These are phyloP conservation scores for Rousettus madagascariensis DNA, from an alignment of 2,797 vertebrate genomes.

Conservation along the genomic window DNA sequence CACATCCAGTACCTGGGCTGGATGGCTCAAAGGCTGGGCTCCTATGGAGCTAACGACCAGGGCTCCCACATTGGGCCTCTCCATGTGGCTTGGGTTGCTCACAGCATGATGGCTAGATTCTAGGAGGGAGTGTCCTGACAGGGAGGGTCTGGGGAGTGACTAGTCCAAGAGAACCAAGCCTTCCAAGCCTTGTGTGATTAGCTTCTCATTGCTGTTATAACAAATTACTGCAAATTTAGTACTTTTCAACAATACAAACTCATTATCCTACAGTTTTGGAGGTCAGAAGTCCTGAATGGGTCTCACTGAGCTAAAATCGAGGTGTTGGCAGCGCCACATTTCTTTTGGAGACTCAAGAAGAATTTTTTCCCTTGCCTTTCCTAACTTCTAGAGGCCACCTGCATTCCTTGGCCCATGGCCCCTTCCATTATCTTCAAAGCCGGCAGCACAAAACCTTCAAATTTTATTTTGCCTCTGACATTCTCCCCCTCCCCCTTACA, in stretches of 20 bases:
- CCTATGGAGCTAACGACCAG: background rate
- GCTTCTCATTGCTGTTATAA: background rate
- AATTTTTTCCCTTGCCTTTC: background rate
- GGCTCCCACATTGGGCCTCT: background rate
- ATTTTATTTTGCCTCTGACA: background rate
- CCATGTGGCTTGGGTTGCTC: background rate
- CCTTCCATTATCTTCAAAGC: background rate
- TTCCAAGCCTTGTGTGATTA: background rate
- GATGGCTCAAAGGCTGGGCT: background rate
- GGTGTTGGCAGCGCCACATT: background rate
- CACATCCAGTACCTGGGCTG: background rate
- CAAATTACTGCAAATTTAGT: background rate
- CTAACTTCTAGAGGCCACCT: background rate
- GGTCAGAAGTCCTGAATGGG: background rate
- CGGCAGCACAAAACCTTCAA: background rate
- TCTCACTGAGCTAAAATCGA: conserved; percentile 30
- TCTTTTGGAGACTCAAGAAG: background rate
- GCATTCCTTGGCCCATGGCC: background rate
- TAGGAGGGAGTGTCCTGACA: background rate
- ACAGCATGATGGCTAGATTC: background rate
- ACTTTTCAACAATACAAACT: background rate
- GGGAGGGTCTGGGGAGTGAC: background rate
- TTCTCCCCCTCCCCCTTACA: background rate
- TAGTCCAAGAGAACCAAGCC: background rate
- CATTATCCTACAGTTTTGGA: background rate